phyloP scores from a whole-genome alignment of 2,113 vertebrate genomes.

The Hyaena hyaena region DNA sequence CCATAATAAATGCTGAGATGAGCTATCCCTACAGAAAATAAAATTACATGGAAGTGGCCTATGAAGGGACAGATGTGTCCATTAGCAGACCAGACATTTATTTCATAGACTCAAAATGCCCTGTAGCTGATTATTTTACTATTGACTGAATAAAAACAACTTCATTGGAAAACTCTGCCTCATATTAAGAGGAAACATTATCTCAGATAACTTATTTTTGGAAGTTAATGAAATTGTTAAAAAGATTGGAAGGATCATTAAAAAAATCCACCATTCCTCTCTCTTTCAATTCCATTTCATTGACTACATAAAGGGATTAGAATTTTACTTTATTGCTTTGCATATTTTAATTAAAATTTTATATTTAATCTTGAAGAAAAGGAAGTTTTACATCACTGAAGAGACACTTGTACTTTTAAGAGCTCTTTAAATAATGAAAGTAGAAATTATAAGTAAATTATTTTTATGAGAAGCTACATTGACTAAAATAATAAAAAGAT shows the following conservation, averaged over 20 bases:
- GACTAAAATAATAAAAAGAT: slow-evolving; percentile 36
- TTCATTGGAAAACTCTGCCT: slow-evolving; percentile 46
- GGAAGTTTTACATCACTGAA: slow-evolving; percentile 19
- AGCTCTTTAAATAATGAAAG: slow-evolving; percentile 54
- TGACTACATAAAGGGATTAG: slow-evolving; percentile 47
- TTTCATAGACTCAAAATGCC: background rate
- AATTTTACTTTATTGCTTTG: slow-evolving; percentile 53
- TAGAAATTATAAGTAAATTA: slow-evolving; percentile 39
- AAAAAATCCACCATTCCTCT: background rate
- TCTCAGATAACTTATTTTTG: slow-evolving; percentile 49
- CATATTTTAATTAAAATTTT: slow-evolving; percentile 70
- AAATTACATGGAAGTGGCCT: background rate
- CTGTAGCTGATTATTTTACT: slow-evolving; percentile 40
- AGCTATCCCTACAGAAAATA: background rate
- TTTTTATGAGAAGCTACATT: slow-evolving; percentile 57
- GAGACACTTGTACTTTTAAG: background rate
- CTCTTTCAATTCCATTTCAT: slow-evolving; percentile 51
- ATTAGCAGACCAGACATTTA: background rate
- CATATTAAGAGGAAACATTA: slow-evolving; percentile 26
- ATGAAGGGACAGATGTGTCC: background rate
- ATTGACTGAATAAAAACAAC: slow-evolving; percentile 12
- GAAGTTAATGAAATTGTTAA: slow-evolving; percentile 45
- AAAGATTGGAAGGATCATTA: slow-evolving; percentile 16
- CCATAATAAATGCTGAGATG: background rate
- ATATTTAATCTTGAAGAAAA: slow-evolving; percentile 49